Conservation (phyloP, 2,888 invertebrate genomes). For the Melolontha melolontha region DNA sequence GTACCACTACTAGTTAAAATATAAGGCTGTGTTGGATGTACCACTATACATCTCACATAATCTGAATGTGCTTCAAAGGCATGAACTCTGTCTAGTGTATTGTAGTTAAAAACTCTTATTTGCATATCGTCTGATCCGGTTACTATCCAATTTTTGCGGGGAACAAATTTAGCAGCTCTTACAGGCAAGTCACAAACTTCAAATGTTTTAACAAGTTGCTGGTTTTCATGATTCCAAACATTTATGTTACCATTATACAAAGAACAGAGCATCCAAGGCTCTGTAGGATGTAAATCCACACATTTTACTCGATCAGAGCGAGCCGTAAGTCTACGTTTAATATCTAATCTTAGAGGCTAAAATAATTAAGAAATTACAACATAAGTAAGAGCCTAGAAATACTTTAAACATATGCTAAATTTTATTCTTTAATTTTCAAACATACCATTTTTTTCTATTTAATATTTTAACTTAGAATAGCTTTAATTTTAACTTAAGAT, state of each 20-base stretch:
- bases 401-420: not conserved
- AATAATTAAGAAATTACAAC: conserved; percentile 51
- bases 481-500: conserved; percentile 14
- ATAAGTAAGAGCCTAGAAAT: not conserved
- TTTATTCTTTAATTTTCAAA: not conserved
- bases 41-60: conserved; percentile 94
- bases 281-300: conserved; percentile 96
- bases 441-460: conserved; percentile 37
- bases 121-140: conserved; percentile 98
- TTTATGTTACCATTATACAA: conserved; percentile 99
- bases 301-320: conserved; percentile 98
- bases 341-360: conserved; percentile 95
- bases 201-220: conserved; percentile 88
- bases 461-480: conserved; percentile 11
- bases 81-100: conserved; percentile 95
- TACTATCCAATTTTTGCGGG: conserved; percentile 98
- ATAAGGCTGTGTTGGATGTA: conserved; percentile 97
- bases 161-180: conserved; percentile 94
- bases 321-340: conserved; percentile 97
- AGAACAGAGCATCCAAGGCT: conserved; percentile 99
- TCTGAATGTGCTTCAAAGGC: conserved; percentile 99
- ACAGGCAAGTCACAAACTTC: conserved; percentile 98
- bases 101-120: conserved; percentile 97
- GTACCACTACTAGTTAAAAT: conserved; percentile 96
- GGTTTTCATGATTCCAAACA: conserved; percentile 99